phyloP scores from a whole-genome alignment of 2,797 vertebrate species.

The Gambusia yucatana region DNA sequence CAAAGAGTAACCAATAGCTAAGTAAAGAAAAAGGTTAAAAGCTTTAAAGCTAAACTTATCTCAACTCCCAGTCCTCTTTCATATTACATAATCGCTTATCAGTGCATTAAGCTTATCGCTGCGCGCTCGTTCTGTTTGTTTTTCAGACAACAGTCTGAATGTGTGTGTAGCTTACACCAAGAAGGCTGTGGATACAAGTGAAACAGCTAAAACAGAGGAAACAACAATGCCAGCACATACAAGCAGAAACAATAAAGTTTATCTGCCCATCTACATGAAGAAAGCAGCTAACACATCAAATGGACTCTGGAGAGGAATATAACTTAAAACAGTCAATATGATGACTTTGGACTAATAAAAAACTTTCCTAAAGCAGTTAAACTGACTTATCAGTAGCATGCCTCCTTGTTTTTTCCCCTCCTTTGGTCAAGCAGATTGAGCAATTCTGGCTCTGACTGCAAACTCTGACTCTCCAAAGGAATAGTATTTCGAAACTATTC shows the following conservation, averaged over 20 bases:
- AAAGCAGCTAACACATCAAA: conserved; percentile 8
- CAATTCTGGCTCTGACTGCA: conserved; percentile 50
- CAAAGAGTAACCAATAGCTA: conserved; percentile 45
- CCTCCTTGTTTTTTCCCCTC: conserved; percentile 13
- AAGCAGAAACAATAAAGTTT: conserved; percentile 14
- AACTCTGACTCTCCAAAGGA: conserved; percentile 38
- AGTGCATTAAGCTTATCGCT: conserved; percentile 47
- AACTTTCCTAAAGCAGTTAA: conserved; percentile 7
- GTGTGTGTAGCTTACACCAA: conserved; percentile 19
- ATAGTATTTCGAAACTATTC: conserved; percentile 62
- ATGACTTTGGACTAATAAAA: not conserved
- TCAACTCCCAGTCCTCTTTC: conserved; percentile 53
- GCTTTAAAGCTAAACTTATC: conserved; percentile 42
- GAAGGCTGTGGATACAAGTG: conserved; percentile 2
- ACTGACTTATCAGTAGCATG: conserved; percentile 21
- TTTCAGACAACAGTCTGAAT: conserved; percentile 41
- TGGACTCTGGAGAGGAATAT: conserved; percentile 7
- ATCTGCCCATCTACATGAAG: conserved; percentile 28
- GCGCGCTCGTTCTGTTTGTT: conserved; percentile 35
- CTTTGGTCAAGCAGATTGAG: conserved; percentile 50
- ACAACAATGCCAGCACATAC: conserved; percentile 11
- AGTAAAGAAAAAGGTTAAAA: conserved; percentile 39
- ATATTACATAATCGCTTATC: conserved; percentile 73
- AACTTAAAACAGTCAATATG: conserved; percentile 21
- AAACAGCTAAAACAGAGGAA: conserved; percentile 19